phyloP scores from a whole-genome alignment of 2,113 vertebrate species.

The Clarias batrachus region DNA sequence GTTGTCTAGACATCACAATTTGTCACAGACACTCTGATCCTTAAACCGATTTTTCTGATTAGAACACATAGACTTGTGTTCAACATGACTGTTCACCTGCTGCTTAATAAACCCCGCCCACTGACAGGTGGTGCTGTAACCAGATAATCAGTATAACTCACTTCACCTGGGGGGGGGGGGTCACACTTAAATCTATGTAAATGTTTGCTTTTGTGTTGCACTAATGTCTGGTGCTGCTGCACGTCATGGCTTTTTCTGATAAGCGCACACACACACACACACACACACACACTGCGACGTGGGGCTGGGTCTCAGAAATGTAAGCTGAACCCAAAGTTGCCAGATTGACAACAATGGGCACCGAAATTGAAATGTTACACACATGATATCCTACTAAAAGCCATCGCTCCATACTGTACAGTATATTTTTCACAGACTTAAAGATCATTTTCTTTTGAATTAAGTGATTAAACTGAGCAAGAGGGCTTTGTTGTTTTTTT shows the following conservation, averaged over 20 bases:
- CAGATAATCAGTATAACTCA: no score
- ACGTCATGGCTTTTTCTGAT: neutral
- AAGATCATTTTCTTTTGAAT: no score
- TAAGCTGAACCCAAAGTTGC: neutral
- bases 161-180: no score
- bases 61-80: no score
- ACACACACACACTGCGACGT: slow-evolving; percentile 14
- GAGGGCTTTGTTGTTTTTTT: neutral
- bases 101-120: no score
- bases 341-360: neutral
- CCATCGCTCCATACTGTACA: neutral
- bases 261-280: neutral
- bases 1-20: no score
- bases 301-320: neutral
- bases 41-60: no score
- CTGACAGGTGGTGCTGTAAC: no score
- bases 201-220: no score
- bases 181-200: no score
- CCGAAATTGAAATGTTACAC: neutral
- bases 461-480: neutral
- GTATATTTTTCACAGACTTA: neutral
- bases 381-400: neutral
- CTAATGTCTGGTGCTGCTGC: neutral
- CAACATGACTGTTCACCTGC: no score
- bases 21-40: no score